Conservation (phyloP, 1,140 invertebrate species). For the Sinonovacula constricta region DNA sequence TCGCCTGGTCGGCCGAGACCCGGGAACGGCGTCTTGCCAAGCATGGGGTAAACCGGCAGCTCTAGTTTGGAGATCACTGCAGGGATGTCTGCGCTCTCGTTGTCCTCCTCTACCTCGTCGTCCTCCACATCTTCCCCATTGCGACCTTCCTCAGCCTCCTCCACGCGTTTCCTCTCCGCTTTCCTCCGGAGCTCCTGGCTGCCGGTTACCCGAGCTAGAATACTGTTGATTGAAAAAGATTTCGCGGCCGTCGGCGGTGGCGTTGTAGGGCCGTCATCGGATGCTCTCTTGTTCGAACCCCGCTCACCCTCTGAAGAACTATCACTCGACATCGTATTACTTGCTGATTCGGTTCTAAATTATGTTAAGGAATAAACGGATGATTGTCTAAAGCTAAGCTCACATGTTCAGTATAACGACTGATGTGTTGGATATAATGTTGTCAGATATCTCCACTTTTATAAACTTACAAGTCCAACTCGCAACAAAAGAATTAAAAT, state of each 20-base stretch:
- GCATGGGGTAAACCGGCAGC: constrained; percentile 14
- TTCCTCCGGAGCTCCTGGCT: too few relatives aligned
- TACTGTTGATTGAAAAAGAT: constrained; percentile 53
- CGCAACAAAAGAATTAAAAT: too few relatives aligned
- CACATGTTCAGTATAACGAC: too few relatives aligned
- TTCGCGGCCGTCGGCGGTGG: constrained; percentile 1
- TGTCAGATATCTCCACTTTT: too few relatives aligned
- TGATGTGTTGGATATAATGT: too few relatives aligned
- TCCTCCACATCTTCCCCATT: not conserved
- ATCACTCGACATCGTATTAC: not conserved
- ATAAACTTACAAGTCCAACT: too few relatives aligned
- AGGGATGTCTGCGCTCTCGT: constrained; percentile 19
- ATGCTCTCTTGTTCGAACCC: not conserved
- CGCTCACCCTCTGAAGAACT: not conserved
- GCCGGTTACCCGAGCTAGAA: constrained; percentile 31
- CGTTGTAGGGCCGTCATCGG: not conserved
- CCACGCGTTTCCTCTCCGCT: too few relatives aligned
- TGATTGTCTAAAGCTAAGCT: too few relatives aligned
- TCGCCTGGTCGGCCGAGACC: constrained; percentile 17
- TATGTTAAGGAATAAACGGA: too few relatives aligned
- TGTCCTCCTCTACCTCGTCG: not conserved
- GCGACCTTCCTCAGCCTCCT: not conserved
- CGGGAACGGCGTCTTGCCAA: constrained; percentile 15
- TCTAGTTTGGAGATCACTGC: constrained; percentile 45
- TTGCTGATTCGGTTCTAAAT: too few relatives aligned